phyloP scores from a whole-genome alignment of 2,797 vertebrate genomes.

The Lophius americanus region DNA sequence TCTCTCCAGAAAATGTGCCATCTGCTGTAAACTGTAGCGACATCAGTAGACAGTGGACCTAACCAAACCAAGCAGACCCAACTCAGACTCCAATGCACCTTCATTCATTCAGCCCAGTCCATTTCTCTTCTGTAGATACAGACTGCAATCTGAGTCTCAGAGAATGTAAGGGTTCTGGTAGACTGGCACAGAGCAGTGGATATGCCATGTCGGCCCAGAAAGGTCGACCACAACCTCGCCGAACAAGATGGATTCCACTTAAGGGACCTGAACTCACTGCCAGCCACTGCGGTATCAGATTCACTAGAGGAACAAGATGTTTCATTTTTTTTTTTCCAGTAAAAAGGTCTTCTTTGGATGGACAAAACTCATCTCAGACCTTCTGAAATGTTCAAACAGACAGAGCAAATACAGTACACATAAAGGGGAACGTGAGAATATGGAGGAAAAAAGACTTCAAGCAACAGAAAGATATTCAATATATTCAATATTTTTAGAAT shows the following conservation, averaged over 20 bases:
- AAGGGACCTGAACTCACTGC: conserved; percentile 70
- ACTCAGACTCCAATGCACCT: conserved; percentile 33
- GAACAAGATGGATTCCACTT: conserved; percentile 26
- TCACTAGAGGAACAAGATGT: conserved; percentile 36
- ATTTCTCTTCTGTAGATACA: conserved; percentile 71
- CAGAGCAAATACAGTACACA: conserved; percentile 25
- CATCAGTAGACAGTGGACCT: conserved; percentile 46
- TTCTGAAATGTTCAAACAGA: conserved; percentile 47
- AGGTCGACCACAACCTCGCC: conserved; percentile 13
- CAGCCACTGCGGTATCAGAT: conserved; percentile 63
- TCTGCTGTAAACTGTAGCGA: conserved; percentile 69
- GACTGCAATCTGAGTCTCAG: conserved; percentile 40
- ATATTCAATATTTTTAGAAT: conserved; percentile 48
- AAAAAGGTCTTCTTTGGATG: conserved; percentile 35
- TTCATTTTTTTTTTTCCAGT: conserved; percentile 40
- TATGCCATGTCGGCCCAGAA: neutral
- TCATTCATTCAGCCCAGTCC: conserved; percentile 46
- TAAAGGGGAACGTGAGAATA: conserved; percentile 13
- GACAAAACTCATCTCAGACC: conserved; percentile 31
- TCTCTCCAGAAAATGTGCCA: conserved; percentile 47
- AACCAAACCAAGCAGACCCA: conserved; percentile 37
- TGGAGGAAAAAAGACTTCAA: conserved; percentile 30
- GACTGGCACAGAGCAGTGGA: conserved; percentile 29
- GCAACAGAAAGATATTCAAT: conserved; percentile 40
- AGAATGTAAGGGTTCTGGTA: conserved; percentile 23